phyloP scores from a whole-genome alignment of 1,140 invertebrate genomes.

The Pogonomyrmex barbatus region DNA sequence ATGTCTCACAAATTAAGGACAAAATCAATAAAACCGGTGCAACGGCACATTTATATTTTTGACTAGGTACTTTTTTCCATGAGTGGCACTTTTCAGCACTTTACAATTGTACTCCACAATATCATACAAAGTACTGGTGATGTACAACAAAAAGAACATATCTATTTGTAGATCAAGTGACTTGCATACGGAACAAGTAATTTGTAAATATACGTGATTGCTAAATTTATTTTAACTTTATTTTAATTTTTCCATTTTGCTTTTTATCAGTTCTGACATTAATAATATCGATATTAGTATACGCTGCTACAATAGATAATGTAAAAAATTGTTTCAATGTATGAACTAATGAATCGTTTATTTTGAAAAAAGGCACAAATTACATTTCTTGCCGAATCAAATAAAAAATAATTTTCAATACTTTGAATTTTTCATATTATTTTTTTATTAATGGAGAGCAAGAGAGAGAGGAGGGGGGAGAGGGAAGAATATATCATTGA shows the following conservation, averaged over 20 bases:
- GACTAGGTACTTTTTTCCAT: not conserved
- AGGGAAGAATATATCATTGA: not conserved
- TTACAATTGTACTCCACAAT: constrained; percentile 9
- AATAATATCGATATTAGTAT: not conserved
- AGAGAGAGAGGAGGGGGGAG: too few species aligned
- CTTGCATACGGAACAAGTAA: not conserved
- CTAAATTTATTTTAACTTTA: not conserved
- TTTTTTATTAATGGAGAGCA: not conserved
- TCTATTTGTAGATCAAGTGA: not conserved
- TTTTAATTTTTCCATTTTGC: constrained; percentile 23
- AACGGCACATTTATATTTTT: constrained; percentile 14
- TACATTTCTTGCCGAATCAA: constrained; percentile 35
- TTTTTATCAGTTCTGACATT: not conserved
- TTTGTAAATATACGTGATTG: not conserved
- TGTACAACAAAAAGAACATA: not conserved
- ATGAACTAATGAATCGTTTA: constrained; percentile 14
- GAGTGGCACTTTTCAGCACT: not conserved
- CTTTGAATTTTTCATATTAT: not conserved
- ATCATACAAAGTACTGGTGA: not conserved
- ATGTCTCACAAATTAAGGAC: constrained; percentile 2
- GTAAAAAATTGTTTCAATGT: constrained; percentile 7
- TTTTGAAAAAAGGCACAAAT: not conserved
- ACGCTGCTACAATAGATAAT: not conserved
- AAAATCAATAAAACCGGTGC: constrained; percentile 28
- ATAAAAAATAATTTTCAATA: constrained; percentile 23